Conservation (phyloP, 2,113 vertebrate species). For the Anseranas semipalmata region DNA sequence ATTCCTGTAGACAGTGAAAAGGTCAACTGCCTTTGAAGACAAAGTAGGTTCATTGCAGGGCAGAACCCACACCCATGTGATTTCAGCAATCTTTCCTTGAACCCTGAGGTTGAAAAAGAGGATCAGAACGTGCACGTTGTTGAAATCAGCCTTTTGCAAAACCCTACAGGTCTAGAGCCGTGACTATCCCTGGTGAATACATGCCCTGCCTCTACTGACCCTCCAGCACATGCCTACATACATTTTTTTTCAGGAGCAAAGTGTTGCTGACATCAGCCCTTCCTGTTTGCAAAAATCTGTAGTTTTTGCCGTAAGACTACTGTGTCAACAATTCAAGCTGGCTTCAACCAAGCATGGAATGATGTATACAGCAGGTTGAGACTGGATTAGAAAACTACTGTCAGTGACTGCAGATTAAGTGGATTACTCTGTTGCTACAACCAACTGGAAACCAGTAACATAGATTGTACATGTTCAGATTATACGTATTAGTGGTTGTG, state of each 20-base stretch:
- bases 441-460: neutral
- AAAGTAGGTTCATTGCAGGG: neutral
- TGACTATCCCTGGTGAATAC: neutral
- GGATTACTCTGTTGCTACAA: neutral
- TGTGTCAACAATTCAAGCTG: neutral
- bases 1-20: neutral
- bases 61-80: neutral
- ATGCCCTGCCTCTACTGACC: neutral
- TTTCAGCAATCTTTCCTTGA: neutral
- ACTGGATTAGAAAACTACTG: neutral
- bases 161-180: neutral
- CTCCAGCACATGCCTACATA: neutral
- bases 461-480: neutral
- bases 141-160: slow-evolving; percentile 42
- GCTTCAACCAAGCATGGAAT: neutral
- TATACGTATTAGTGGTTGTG: neutral
- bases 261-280: neutral
- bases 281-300: neutral
- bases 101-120: neutral
- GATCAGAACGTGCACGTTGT: neutral
- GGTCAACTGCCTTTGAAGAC: neutral
- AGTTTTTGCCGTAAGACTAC: neutral
- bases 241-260: neutral
- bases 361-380: neutral
- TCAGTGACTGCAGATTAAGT: neutral